These are phyloP conservation scores for Montifringilla adamsi DNA, from an alignment of 2,113 vertebrate genomes.

Conservation along the genomic window DNA sequence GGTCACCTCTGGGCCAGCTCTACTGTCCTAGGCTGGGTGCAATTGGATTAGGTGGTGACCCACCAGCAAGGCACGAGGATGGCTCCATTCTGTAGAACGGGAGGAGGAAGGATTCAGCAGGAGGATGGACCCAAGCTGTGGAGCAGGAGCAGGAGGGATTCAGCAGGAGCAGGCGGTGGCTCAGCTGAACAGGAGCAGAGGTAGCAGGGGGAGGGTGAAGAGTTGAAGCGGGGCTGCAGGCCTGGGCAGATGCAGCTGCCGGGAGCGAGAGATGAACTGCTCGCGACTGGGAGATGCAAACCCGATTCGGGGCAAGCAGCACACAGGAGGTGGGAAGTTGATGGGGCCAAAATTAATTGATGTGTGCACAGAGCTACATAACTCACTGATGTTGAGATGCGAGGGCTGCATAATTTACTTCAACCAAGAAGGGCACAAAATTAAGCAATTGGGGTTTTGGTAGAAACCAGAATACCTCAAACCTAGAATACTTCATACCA, in stretches of 20 bases:
- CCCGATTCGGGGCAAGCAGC: neutral
- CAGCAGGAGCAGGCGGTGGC: neutral
- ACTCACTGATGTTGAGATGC: constrained; percentile 16
- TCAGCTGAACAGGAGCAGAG: neutral
- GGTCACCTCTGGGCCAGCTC: neutral
- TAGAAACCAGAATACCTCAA: constrained; percentile 27
- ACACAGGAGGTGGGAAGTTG: constrained; percentile 37
- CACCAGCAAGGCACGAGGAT: accelerated
- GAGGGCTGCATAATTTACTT: constrained; percentile 31
- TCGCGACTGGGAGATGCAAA: constrained; percentile 35
- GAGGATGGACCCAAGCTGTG: accelerated
- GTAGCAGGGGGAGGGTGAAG: constrained; percentile 39
- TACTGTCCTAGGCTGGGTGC: accelerated
- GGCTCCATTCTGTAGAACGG: accelerated
- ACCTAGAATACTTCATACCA: neutral
- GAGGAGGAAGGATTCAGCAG: neutral
- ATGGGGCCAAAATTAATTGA: constrained; percentile 63
- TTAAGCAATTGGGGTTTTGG: constrained; percentile 48
- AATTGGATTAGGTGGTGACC: accelerated
- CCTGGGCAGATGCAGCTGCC: constrained; percentile 32
- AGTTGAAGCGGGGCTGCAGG: constrained; percentile 37
- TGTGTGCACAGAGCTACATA: neutral
- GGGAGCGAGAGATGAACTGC: constrained; percentile 2
- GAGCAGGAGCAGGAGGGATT: neutral
- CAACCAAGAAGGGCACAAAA: constrained; percentile 21